Base-by-base conservation (phyloP, 23 tunicate species). In the Clavelina lepadiformis region DNA sequence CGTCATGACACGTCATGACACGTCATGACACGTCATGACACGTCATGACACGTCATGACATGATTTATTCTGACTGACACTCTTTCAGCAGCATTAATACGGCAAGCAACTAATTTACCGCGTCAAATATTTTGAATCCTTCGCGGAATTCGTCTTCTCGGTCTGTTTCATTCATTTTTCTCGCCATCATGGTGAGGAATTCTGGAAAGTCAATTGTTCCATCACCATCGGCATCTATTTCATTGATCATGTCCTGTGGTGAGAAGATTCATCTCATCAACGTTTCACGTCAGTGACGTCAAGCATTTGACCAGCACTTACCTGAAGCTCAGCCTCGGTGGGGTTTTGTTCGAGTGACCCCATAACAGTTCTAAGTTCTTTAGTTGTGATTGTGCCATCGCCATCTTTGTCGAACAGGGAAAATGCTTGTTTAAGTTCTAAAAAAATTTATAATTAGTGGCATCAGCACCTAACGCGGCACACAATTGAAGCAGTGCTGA, bases 161-260 rank as follows among this genome's bases (percentile, higher is more conserved):
- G 76, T 94, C 99, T 18, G 99, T 94, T 37, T 94, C 99, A 58
- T 94, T 86, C 99, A 94, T 86, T 81, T 94, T 94, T 58, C 91
- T 71, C 18, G 99, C 95, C 99, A 94, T 94, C 99, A 94, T 86
- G 3, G 99, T 94, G 13, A 94, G 74, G 53, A 94, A 94, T 58
- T 94, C 99, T 28, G 99, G 89, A 64, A 94, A 94, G 53, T 94
- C 99, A 13, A 94, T 94, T 15, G 91, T 86, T 46, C 99, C 99
- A 65, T 86, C 86, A 3, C 99, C 99, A 57, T 94, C 99, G 20
- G 95, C 95, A 66, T 94, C 99, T 35, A 94, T 95, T 52, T 94
- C 99, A 52, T 94, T 94, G 77, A 94, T 94, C 99, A 94, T 94
- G 60, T 94, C 99, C 95, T 91, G 76, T n/a, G n/a, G n/a, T n/a